Evolutionary conservation across 2,888 invertebrate species (phyloP).

Genomic region (Trisateles emortualis): DNA sequence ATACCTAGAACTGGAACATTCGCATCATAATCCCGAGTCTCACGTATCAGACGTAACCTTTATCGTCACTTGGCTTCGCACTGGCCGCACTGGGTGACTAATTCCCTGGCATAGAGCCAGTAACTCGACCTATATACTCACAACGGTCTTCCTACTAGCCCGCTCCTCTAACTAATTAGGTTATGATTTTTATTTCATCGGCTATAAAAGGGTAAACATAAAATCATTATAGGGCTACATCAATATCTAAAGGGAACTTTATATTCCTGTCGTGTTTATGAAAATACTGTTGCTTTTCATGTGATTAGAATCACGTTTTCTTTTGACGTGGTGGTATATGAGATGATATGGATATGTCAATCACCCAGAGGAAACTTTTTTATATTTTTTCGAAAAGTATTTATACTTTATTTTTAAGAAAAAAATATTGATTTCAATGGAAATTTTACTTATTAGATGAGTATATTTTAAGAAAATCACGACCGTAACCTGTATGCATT

Average conservation of each 20-base stretch:
- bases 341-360: no score
- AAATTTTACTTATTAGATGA: no score
- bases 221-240: no score
- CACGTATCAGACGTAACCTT: constrained; percentile 73
- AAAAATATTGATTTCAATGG: no score
- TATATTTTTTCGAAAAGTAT: no score
- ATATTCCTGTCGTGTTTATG: not conserved
- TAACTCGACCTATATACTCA: constrained; percentile 80
- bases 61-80: constrained; percentile 73
- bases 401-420: no score
- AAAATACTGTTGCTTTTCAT: not conserved
- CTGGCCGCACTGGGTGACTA: constrained; percentile 72
- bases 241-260: not conserved
- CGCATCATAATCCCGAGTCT: constrained; percentile 39
- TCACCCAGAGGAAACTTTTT: no score
- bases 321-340: no score
- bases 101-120: constrained; percentile 76
- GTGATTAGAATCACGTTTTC: not conserved
- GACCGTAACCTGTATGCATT: no score
- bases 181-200: constrained; percentile 61
- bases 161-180: constrained; percentile 69
- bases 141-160: constrained; percentile 74
- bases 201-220: constrained; percentile 54
- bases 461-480: no score
- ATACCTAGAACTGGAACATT: constrained; percentile 18